phyloP scores from a whole-genome alignment of 2,797 vertebrate genomes.

The Micromesistius poutassou region DNA sequence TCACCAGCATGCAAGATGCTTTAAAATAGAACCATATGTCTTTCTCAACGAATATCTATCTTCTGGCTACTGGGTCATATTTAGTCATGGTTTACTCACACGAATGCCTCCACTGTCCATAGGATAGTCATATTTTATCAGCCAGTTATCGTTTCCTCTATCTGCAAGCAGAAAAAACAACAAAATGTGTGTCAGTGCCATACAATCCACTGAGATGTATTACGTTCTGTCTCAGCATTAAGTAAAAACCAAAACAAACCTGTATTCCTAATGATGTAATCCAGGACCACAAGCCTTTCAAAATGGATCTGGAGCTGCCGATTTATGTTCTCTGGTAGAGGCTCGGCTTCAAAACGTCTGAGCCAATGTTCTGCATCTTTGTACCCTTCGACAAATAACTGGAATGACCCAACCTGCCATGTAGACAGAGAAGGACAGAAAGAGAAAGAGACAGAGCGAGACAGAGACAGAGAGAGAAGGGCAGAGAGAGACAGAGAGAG shows the following conservation, averaged over 20 bases:
- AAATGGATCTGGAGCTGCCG: constrained; percentile 84
- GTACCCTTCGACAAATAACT: constrained; percentile 86
- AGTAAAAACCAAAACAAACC: constrained; percentile 53
- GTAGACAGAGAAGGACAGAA: neutral
- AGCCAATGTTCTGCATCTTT: constrained; percentile 89
- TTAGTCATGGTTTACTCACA: constrained; percentile 60
- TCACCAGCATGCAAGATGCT: neutral
- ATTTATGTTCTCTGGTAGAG: constrained; percentile 84
- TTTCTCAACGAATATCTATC: neutral
- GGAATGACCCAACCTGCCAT: constrained; percentile 84
- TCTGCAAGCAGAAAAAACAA: constrained; percentile 59
- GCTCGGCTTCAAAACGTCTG: constrained; percentile 81
- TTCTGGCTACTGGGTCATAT: neutral
- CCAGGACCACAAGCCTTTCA: constrained; percentile 84
- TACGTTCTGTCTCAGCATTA: neutral
- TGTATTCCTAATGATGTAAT: constrained; percentile 90
- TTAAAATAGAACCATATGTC: neutral
- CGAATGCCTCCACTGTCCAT: constrained; percentile 77
- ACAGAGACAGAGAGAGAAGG: too few species aligned
- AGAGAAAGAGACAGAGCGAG: neutral
- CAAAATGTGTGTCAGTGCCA: neutral
- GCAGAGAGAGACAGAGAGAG: too few species aligned
- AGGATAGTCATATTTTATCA: constrained; percentile 86
- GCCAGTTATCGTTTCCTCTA: constrained; percentile 88
- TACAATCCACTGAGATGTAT: neutral